Conservation (phyloP, 1,140 invertebrate species). For the Acromyrmex charruanus region DNA sequence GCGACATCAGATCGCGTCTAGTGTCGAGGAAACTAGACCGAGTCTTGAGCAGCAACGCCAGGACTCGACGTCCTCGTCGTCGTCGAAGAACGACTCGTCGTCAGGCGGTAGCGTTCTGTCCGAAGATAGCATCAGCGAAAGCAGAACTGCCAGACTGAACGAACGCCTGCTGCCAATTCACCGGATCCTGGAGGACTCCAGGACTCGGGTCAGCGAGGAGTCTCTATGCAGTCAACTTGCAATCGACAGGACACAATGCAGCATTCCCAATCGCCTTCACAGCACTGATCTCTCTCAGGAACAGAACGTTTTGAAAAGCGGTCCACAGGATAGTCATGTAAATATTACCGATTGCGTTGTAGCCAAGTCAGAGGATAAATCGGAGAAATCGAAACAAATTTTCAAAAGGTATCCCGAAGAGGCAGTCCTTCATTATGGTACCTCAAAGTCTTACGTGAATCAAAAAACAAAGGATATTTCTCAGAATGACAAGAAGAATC, state of each 20-base stretch:
- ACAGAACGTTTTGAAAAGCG: constrained; percentile 64
- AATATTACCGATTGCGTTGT: constrained; percentile 28
- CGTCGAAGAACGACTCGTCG: constrained; percentile 44
- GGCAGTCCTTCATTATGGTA: neutral
- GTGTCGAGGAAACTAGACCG: constrained; percentile 59
- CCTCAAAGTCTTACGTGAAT: neutral
- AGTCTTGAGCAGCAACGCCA: constrained; percentile 56
- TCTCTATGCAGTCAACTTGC: constrained; percentile 74
- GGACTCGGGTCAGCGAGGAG: constrained; percentile 82
- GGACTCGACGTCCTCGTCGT: constrained; percentile 51
- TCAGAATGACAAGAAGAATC: constrained; percentile 44
- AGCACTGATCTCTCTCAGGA: constrained; percentile 67
- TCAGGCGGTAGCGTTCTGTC: constrained; percentile 32
- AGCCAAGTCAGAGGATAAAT: neutral
- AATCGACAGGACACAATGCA: constrained; percentile 71
- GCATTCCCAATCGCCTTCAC: constrained; percentile 77
- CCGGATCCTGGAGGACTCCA: constrained; percentile 82
- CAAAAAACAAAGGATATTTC: constrained; percentile 19
- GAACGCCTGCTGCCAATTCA: constrained; percentile 84
- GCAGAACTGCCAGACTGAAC: constrained; percentile 75
- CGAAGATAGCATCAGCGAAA: constrained; percentile 55
- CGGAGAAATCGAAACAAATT: constrained; percentile 27
- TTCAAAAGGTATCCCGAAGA: constrained; percentile 38
- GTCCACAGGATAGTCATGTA: constrained; percentile 30
- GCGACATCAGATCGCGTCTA: constrained; percentile 53